Percentiles rank a stretch among this genome's conserved stretches.
Evolutionary conservation across 2,113 vertebrate genomes (phyloP).

Genomic region (Oncorhynchus nerka): DNA sequence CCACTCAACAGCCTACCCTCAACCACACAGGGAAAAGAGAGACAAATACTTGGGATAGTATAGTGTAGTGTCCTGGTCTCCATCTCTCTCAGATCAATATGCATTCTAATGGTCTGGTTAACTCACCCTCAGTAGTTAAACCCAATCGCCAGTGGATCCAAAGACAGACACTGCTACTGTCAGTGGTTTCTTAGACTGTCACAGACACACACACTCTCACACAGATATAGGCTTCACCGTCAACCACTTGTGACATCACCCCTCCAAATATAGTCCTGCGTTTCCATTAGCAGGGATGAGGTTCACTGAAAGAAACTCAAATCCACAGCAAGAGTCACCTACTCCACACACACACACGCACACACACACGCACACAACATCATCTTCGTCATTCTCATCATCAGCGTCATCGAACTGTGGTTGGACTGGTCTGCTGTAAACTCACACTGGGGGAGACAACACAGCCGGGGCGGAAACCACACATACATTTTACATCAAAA

Average conservation of each 20-base stretch:
- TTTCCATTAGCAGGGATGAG: constrained; percentile 49
- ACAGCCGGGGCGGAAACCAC: constrained; percentile 22
- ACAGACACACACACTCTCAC: constrained; percentile 45
- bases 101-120: not conserved
- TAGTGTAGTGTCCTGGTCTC: not conserved
- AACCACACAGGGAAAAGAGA: not conserved
- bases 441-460: constrained; percentile 23
- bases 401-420: constrained; percentile 41
- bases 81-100: not conserved
- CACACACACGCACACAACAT: constrained; percentile 38
- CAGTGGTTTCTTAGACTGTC: constrained; percentile 52
- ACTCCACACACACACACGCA: constrained; percentile 9
- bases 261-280: constrained; percentile 75
- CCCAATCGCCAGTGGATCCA: constrained; percentile 44
- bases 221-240: constrained; percentile 72
- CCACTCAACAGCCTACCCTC: not conserved
- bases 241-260: constrained; percentile 77
- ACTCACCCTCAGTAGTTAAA: constrained; percentile 58
- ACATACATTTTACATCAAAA: constrained; percentile 7
- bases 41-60: not conserved
- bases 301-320: constrained; percentile 24
- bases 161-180: constrained; percentile 46
- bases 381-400: constrained; percentile 50
- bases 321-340: constrained; percentile 27
- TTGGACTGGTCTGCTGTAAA: constrained; percentile 46